Percentiles rank a stretch among this genome's conserved stretches.
Conservation (phyloP, 2,113 vertebrate genomes). For the Onychostoma macrolepis region DNA sequence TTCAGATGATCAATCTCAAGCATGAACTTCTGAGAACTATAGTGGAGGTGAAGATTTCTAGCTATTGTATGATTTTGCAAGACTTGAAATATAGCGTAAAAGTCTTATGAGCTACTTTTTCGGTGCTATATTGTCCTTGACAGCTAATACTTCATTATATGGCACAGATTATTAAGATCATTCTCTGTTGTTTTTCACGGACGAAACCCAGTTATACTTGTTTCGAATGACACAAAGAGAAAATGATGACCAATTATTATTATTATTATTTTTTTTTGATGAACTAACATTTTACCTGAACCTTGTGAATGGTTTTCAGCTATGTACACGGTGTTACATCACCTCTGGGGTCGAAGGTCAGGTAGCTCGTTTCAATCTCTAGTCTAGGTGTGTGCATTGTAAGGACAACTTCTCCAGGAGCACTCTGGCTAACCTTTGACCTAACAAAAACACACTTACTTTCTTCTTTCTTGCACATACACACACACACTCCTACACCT, state of each 20-base stretch:
- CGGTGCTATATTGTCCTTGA: background rate
- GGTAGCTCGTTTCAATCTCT: constrained; percentile 22
- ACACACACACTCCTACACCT: constrained; percentile 27
- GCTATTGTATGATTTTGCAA: background rate
- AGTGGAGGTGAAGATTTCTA: background rate
- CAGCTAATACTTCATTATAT: background rate
- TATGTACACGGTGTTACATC: background rate
- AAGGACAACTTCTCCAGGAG: constrained; percentile 54
- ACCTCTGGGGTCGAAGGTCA: constrained; percentile 14
- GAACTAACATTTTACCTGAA: background rate
- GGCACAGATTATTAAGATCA: background rate
- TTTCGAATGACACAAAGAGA: background rate
- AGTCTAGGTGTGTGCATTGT: constrained; percentile 52
- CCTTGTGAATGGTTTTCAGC: background rate
- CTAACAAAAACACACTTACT: constrained; percentile 21
- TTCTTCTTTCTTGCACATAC: constrained; percentile 11
- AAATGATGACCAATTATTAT: background rate
- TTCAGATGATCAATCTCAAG: background rate
- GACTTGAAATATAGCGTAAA: background rate
- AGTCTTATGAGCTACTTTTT: background rate
- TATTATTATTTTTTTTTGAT: background rate
- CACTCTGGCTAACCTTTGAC: constrained; percentile 28
- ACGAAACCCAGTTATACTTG: background rate
- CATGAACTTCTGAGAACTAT: background rate
- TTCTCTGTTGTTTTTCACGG: background rate